These are phyloP conservation scores for Eospalax fontanierii DNA, from an alignment of 2,797 vertebrate genomes.

Conservation along the genomic window DNA sequence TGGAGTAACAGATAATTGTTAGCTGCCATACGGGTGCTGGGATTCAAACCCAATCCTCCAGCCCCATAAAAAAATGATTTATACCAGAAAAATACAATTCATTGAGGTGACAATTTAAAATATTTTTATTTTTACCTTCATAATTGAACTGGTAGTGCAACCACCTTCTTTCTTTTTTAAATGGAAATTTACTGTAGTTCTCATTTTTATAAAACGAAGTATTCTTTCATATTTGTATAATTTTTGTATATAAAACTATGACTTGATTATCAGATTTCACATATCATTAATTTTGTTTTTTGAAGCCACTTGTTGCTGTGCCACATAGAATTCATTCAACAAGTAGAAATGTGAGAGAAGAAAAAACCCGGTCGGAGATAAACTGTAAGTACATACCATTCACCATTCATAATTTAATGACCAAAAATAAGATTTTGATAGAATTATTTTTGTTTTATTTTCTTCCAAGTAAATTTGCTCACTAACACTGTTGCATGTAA, in stretches of 20 bases:
- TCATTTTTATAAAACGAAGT: conserved; percentile 63
- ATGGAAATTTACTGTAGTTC: not conserved
- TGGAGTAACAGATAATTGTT: no score
- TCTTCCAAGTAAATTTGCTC: conserved; percentile 50
- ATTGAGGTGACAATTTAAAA: not conserved
- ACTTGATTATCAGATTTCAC: conserved; percentile 61
- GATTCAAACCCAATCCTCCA: no score
- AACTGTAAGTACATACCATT: conserved; percentile 93
- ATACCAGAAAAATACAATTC: not conserved
- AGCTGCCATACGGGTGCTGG: no score
- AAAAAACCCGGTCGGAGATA: conserved; percentile 98
- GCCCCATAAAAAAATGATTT: no score
- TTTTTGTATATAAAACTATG: not conserved
- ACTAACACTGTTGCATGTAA: conserved; percentile 75
- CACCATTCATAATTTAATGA: not conserved
- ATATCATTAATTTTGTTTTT: conserved; percentile 77
- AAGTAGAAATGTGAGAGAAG: conserved; percentile 96
- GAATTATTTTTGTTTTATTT: conserved; percentile 49
- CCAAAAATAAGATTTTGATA: conserved; percentile 49
- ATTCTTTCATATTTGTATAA: not conserved
- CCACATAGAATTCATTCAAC: conserved; percentile 98
- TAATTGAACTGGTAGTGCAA: not conserved
- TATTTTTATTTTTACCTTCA: conserved; percentile 3
- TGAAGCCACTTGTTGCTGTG: conserved; percentile 95
- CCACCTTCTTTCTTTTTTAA: conserved; percentile 38